phyloP scores from a whole-genome alignment of 2,113 vertebrate species.

The Ammodytes marinus region DNA sequence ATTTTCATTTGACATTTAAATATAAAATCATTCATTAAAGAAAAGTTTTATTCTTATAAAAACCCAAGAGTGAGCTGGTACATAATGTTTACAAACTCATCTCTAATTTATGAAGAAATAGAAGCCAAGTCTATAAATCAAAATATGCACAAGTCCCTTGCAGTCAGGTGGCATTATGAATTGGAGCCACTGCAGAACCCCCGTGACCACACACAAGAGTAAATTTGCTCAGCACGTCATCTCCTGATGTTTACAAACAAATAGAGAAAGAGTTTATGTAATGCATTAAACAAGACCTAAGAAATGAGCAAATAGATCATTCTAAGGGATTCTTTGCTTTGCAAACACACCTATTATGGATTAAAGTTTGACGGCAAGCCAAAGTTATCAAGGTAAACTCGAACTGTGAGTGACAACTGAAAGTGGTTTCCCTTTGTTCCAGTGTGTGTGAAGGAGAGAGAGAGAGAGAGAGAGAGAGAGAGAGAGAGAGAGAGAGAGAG shows the following conservation, averaged over 20 bases:
- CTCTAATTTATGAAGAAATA: conserved; percentile 24
- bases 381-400: conserved; percentile 87
- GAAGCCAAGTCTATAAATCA: conserved; percentile 24
- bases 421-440: conserved; percentile 83
- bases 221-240: conserved; percentile 95
- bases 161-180: conserved; percentile 42
- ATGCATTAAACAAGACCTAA: conserved; percentile 98
- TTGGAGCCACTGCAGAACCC: conserved; percentile 55
- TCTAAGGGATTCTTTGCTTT: conserved; percentile 97
- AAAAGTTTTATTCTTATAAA: conserved; percentile 2
- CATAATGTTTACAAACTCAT: conserved; percentile 14
- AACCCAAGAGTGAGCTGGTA: not conserved
- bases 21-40: not conserved
- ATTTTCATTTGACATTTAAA: not conserved
- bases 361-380: conserved; percentile 86
- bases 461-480: conserved; percentile 7
- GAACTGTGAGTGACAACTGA: conserved; percentile 84
- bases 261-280: conserved; percentile 95
- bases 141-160: conserved; percentile 27
- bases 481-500: too few species aligned
- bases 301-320: conserved; percentile 97
- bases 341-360: conserved; percentile 91
- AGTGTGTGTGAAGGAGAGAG: conserved; percentile 27
- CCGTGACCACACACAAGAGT: conserved; percentile 87
- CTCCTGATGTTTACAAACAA: conserved; percentile 98